phyloP scores from a whole-genome alignment of 2,888 invertebrate genomes.

The Yponomeuta cagnagella region DNA sequence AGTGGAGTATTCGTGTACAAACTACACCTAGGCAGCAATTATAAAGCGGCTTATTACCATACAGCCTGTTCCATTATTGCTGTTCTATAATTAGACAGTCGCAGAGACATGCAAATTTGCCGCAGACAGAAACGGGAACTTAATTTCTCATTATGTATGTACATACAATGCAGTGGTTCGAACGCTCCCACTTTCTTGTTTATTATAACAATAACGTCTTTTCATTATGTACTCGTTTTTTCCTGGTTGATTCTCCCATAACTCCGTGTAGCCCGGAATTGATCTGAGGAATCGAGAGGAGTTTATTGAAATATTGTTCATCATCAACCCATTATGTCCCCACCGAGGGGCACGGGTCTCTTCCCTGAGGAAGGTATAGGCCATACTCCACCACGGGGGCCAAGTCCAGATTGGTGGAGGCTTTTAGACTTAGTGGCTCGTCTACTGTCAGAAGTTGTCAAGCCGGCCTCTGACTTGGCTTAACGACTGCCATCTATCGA shows the following conservation, averaged over 20 bases:
- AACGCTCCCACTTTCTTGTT: constrained; percentile 18
- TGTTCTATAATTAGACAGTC: constrained; percentile 2
- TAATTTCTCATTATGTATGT: neutral
- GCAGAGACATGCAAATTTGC: constrained; percentile 4
- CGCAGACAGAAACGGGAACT: neutral
- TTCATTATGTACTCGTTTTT: constrained; percentile 22
- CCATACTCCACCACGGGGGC: no score
- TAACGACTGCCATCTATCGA: no score
- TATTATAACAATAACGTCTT: constrained; percentile 20
- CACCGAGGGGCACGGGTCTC: no score
- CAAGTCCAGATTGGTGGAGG: no score
- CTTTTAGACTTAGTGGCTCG: no score
- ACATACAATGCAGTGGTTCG: constrained; percentile 2
- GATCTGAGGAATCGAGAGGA: neutral
- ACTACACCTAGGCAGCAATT: neutral
- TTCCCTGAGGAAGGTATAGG: no score
- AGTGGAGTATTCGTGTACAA: neutral
- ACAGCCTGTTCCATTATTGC: constrained; percentile 7
- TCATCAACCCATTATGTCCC: no score
- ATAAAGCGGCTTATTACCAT: neutral
- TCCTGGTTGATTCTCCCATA: neutral
- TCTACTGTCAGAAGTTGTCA: no score
- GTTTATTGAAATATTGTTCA: neutral
- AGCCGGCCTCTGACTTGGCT: no score
- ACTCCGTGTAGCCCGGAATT: neutral